Base-by-base conservation (phyloP, 2,888 invertebrate species). In the Drosophila mayaguana region DNA sequence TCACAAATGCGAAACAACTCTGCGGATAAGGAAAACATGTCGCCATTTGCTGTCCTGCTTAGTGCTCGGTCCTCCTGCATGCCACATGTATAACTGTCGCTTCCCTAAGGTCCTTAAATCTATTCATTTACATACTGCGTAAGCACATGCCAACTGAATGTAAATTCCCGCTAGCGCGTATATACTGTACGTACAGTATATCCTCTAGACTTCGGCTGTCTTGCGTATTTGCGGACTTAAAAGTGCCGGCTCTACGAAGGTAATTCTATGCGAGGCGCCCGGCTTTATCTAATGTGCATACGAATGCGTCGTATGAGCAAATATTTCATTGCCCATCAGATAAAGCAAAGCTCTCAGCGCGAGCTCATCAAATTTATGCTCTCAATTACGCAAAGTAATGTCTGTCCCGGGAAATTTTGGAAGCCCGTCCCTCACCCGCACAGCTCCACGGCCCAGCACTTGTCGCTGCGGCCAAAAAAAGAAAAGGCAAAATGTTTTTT, bases 341-440 rank as follows among this genome's bases (percentile, higher is more conserved):
- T 63, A 77, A 56, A 68, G 43, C 62, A 67, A 59, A 64, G 60
- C 60, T 55, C 62, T 63, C 61, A 32, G 61, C 66, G 63, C 53
- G 75, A 63, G 72, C 70, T 67, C 80, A 77, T 83, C 69, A 80
- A 86, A 79, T 83, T 76, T 77, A 82, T 82, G 67, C 70, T 74
- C 80, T 71, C 78, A 80, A 83, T 83, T 86, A 83, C 78, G 56
- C 60, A 74, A 73, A 83, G 78, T 84, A 77, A 82, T 86, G 68
- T 67, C 64, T 75, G 69, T 53, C 67, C 62, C 22, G 74, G 76
- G 83, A 71, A 45, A 50, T 68, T 64, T 28, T 9, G 4, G 28
- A 28, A 9, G 40, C 40, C 22, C 20, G 14, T 7, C 20, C 40
- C 16, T 11, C 42, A 7, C 14, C 14, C 43, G 0, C 20, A 1